phyloP scores from a whole-genome alignment of 2,797 vertebrate genomes.

The Acomys russatus region DNA sequence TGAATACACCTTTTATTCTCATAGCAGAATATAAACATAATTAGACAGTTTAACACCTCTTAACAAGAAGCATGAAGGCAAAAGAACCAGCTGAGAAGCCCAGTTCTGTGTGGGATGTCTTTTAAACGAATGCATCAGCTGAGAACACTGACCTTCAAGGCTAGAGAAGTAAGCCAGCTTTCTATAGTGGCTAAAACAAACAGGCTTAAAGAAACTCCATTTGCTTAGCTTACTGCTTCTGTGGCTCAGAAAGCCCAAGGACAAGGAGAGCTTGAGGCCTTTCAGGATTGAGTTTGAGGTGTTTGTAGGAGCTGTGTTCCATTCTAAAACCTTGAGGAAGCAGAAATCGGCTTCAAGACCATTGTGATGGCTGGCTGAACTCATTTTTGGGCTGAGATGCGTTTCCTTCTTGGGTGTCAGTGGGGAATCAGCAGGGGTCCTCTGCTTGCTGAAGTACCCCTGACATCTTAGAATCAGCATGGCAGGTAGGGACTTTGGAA shows the following conservation, averaged over 20 bases:
- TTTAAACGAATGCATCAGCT: constrained; percentile 14
- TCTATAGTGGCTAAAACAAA: not conserved
- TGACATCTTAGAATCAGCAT: not conserved
- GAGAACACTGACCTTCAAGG: not conserved
- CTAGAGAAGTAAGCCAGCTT: constrained; percentile 18
- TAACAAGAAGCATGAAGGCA: not conserved
- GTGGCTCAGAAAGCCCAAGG: not conserved
- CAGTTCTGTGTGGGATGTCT: constrained; percentile 8
- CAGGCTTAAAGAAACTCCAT: not conserved
- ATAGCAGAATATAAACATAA: not conserved
- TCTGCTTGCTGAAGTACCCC: not conserved
- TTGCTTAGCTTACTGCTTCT: not conserved
- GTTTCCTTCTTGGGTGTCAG: not conserved
- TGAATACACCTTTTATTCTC: not conserved
- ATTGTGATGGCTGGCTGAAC: not conserved
- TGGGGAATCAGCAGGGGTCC: not conserved
- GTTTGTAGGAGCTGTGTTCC: not conserved
- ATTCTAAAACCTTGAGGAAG: not conserved
- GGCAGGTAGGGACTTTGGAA: not conserved
- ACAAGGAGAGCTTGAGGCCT: not conserved
- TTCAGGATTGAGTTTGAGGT: not conserved
- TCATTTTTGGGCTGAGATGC: not conserved
- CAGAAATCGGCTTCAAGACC: not conserved
- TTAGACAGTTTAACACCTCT: constrained; percentile 27
- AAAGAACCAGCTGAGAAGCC: constrained; percentile 40